Evolutionary conservation across 2,888 invertebrate genomes (phyloP), one percentile per base, ranked within the genome.

Genomic region (Leptinotarsa haldemani): DNA sequence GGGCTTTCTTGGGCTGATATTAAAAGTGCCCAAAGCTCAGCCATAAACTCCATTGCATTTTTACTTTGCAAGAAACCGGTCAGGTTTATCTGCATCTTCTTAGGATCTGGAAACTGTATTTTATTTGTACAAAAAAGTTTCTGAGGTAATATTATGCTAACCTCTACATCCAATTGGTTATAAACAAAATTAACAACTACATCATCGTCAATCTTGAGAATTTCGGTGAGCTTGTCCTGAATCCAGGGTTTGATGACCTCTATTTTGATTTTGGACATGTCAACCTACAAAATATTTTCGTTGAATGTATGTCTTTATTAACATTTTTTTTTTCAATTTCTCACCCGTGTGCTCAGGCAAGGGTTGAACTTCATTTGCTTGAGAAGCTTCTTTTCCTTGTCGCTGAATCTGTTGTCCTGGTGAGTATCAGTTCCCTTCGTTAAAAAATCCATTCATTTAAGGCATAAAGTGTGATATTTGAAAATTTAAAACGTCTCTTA

Each of bases 221-320:
- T 94, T 85, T 98, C 97, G 3, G 97, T 98, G 74, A 99, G 94
- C 88, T 97, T 96, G 86, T 96, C 94, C 46, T 97, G 96, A 85
- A 99, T 99, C 99, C 99, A 99, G 79, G 99, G 99, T 86, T 99
- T 98, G 84, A 99, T 91, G 63, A 97, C 96, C 85, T 99, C 98
- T 84, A 99, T 89, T 88, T 99, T 99, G 74, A 99, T 97, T 89
- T 98, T 98, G 69, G 94, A 94, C 97, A 99, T 97, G 88, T 99
- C 98, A 87, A 99, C 95, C 97, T 95, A 83, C 70, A 81, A 80
- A 72, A 52, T 1, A 18, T 18, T 18, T 18, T 12, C 9, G 13
- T 52, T 52, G 18, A 9, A 52, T 52, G 18, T 18, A 9, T 18
- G 18, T 18, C 12, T 52, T 52, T 18, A 52, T 52, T 52, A 16